Evolutionary conservation across 2,888 invertebrate genomes (phyloP).

Genomic region (Apoderus coryli): DNA sequence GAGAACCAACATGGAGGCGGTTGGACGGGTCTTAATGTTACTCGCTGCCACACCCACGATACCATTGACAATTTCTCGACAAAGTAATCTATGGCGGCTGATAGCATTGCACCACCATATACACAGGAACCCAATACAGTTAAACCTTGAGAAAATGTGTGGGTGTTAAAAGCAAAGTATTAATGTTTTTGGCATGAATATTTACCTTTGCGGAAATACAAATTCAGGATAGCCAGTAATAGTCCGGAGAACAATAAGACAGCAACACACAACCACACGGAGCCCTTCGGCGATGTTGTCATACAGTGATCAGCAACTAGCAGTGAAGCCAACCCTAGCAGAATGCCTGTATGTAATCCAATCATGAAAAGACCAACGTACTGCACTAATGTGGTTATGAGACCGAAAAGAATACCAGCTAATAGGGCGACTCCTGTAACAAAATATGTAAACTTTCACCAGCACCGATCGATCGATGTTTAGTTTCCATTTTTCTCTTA

Average conservation of each 20-base stretch:
- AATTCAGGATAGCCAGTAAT: constrained; percentile 52
- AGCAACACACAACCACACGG: constrained; percentile 56
- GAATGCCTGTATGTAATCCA: constrained; percentile 61
- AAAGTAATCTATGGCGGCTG: constrained; percentile 59
- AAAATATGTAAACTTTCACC: constrained; percentile 5
- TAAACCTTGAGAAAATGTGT: constrained; percentile 38
- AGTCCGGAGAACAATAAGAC: constrained; percentile 52
- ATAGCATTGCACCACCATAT: constrained; percentile 61
- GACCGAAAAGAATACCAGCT: constrained; percentile 61
- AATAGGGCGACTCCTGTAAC: constrained; percentile 50
- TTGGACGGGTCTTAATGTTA: constrained; percentile 40
- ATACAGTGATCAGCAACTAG: constrained; percentile 46
- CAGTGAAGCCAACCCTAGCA: constrained; percentile 44
- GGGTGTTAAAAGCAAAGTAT: constrained; percentile 4
- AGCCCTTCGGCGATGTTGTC: constrained; percentile 35
- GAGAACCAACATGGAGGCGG: constrained; percentile 54
- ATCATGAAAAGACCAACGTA: constrained; percentile 72
- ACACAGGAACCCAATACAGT: constrained; percentile 61
- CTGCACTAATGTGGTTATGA: constrained; percentile 69
- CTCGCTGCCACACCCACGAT: constrained; percentile 57
- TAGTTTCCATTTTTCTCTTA: constrained; percentile 15
- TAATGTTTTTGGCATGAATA: constrained; percentile 1
- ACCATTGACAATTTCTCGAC: constrained; percentile 55
- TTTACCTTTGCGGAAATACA: constrained; percentile 61
- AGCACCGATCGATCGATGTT: constrained; percentile 7